A percentile compares a stretch with the other conserved stretches of the same genome.
phyloP scores from a whole-genome alignment of 2,797 vertebrate genomes.

The Spinus olivaceus region DNA sequence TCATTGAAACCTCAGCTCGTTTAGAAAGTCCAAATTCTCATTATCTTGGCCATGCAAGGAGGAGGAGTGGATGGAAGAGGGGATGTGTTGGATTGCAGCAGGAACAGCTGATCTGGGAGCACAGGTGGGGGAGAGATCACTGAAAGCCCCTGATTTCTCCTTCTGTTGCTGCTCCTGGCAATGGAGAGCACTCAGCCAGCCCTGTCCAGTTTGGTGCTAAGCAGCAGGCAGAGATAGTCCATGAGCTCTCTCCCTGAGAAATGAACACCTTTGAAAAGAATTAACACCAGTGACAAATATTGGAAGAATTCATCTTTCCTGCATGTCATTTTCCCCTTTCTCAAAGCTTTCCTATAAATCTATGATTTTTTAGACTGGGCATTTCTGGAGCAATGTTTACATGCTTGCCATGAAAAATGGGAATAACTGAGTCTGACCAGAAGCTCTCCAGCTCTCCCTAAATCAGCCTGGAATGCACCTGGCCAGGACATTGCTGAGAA shows the following conservation, averaged over 20 bases:
- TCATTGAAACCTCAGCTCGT: not conserved
- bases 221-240: not conserved
- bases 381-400: not conserved
- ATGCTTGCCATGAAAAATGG: not conserved
- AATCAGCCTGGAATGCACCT: not conserved
- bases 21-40: not conserved
- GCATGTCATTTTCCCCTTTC: not conserved
- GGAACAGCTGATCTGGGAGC: not conserved
- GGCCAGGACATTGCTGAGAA: rapidly evolving
- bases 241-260: not conserved
- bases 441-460: not conserved
- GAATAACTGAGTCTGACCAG: not conserved
- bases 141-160: not conserved
- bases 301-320: not conserved
- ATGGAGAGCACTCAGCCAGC: not conserved
- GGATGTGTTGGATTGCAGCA: not conserved
- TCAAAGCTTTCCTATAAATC: not conserved
- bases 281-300: not conserved
- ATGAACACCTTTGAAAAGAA: not conserved
- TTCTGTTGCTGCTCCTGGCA: not conserved
- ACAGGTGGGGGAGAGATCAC: not conserved
- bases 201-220: not conserved
- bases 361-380: not conserved
- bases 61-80: not conserved
- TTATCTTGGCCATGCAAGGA: not conserved